Base-by-base conservation (phyloP, 2,888 invertebrate species). In the Phaedon cochleariae region DNA sequence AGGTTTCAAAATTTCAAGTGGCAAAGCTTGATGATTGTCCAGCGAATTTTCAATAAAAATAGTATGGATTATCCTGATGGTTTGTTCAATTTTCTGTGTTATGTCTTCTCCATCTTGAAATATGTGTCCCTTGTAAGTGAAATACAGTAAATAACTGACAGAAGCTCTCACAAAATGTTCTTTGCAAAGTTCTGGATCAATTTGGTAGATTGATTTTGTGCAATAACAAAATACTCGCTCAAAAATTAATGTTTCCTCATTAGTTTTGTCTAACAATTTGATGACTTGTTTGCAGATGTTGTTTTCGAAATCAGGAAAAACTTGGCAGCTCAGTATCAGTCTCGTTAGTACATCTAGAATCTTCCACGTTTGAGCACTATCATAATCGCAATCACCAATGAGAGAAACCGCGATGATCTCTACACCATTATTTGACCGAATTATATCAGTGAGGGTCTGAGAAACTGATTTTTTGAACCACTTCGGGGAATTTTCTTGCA, bases 291-390 rank as follows among this genome's bases (percentile, higher is more conserved):
- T 74, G 72, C 85, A 85, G 60, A 88, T 86, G 71, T 86, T 87
- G 48, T 74, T 73, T n/a, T 88, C 82, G 79, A 90, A 90, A 59
- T 86, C 83, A 41, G 81, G 80, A 31, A 85, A 83, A 51, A 87
- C 87, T 72, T 88, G 86, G 71, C 85, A 86, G 29, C 85, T 85
- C 62, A 88, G 82, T 63, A 92, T 85, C 62, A 94, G 85, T 82
- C 87, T 88, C 54, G 89, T 88, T 64, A 92, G 86, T 73, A 89
- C 85, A 63, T 91, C 89, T 73, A 90, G 85, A 79, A 88, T 89
- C 74, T 87, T 85, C 92, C 92, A 92, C 73, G 89, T 88, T 73
- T 84, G 83, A 0, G 89, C 87, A 17, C 85, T 84, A 73, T 91
- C 82, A 62, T 80, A 75, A 17, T 66, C 73, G 3, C 68, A 61